phyloP scores from a whole-genome alignment of 1,140 invertebrate genomes.

The Drosophila funebris region DNA sequence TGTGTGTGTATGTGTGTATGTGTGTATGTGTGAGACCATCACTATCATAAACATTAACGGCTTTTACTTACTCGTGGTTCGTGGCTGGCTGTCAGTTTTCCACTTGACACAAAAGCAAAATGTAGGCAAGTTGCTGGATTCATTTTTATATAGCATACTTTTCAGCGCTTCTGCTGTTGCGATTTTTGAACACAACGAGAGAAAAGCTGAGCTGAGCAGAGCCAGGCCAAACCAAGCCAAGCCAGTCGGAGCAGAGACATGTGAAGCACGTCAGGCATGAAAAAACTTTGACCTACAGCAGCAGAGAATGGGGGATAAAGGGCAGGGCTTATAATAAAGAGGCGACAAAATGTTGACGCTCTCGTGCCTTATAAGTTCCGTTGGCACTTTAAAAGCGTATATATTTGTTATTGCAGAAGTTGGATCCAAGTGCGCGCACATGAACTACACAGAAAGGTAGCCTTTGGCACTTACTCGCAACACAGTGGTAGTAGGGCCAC shows the following conservation, averaged over 20 bases:
- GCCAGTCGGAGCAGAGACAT: constrained; percentile 13
- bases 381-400: constrained; percentile 49
- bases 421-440: background rate
- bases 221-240: background rate
- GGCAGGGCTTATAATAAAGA: constrained; percentile 34
- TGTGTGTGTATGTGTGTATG: constrained; percentile 17
- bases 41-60: constrained; percentile 73
- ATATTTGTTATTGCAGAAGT: constrained; percentile 49
- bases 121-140: constrained; percentile 39
- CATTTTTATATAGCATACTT: constrained; percentile 46
- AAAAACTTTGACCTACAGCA: constrained; percentile 41
- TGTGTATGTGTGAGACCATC: constrained; percentile 37
- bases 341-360: constrained; percentile 66
- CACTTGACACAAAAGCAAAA: constrained; percentile 63
- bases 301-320: background rate
- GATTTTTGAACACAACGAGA: constrained; percentile 44
- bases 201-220: background rate
- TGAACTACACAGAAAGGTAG: constrained; percentile 10
- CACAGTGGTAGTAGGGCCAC: constrained; percentile 18
- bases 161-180: constrained; percentile 40
- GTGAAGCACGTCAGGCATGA: constrained; percentile 36
- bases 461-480: constrained; percentile 21
- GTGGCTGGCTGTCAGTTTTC: constrained; percentile 50
- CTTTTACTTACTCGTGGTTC: constrained; percentile 64
- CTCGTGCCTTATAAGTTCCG: constrained; percentile 50